phyloP scores from a whole-genome alignment of 2,888 invertebrate genomes.

The Achlya flavicornis region DNA sequence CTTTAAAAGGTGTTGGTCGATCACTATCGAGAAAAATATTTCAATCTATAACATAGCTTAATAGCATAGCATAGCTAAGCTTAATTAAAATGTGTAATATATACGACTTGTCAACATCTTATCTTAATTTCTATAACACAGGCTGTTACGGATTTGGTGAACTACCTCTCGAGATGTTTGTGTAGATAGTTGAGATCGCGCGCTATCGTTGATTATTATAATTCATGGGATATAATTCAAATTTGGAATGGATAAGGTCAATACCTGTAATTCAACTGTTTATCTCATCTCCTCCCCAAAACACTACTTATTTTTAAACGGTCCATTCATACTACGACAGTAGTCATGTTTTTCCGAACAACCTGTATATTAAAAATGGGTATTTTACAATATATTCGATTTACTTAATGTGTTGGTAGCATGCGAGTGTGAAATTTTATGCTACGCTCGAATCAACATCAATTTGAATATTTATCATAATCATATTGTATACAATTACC shows the following conservation, averaged over 20 bases:
- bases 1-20: slow-evolving; percentile 4
- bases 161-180: background rate
- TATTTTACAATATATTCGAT: slow-evolving; percentile 38
- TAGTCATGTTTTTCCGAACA: background rate
- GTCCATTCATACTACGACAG: background rate
- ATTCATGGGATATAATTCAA: background rate
- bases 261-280: no score
- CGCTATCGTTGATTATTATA: background rate
- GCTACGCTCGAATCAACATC: slow-evolving; percentile 19
- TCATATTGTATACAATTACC: slow-evolving; percentile 39
- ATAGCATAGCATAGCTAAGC: no score
- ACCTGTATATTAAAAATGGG: slow-evolving; percentile 27
- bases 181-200: background rate
- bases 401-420: slow-evolving; percentile 31
- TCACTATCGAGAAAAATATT: background rate
- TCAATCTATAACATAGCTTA: slow-evolving; percentile 2
- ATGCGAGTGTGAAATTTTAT: slow-evolving; percentile 27
- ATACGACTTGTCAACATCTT: background rate
- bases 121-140: background rate
- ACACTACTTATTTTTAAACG: no score
- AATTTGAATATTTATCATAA: slow-evolving; percentile 44
- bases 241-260: background rate
- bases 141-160: slow-evolving; percentile 6
- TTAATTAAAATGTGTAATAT: slow-evolving; percentile 10
- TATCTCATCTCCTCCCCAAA: no score